Evolutionary conservation across 1,140 invertebrate species (phyloP).

Genomic region (Ephestia elutella): DNA sequence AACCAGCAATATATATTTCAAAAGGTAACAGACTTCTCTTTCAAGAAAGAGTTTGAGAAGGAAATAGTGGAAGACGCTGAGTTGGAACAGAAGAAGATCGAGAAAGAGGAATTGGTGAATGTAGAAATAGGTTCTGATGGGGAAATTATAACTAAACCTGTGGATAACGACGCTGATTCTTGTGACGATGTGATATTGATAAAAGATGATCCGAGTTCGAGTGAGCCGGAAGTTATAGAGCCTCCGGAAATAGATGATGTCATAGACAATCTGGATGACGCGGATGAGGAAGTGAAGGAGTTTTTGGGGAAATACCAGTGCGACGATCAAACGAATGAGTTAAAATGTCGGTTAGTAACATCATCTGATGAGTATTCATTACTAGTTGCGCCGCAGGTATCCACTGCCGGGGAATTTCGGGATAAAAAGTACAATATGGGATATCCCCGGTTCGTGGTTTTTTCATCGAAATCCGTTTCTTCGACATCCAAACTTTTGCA

Average conservation of each 20-base stretch:
- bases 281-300: constrained; percentile 56
- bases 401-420: no score
- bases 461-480: no score
- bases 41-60: neutral
- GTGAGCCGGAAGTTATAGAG: constrained; percentile 58
- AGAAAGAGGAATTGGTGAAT: constrained; percentile 47
- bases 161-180: constrained; percentile 36
- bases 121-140: constrained; percentile 53
- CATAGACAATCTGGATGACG: constrained; percentile 60
- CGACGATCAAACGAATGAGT: constrained; percentile 30
- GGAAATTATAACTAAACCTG: constrained; percentile 47
- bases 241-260: constrained; percentile 44
- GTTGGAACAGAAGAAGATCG: constrained; percentile 14
- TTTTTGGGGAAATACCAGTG: constrained; percentile 59
- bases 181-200: constrained; percentile 45
- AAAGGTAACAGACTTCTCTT: constrained; percentile 38
- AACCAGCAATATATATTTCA: constrained; percentile 65
- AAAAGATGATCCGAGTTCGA: constrained; percentile 44
- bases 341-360: constrained; percentile 59
- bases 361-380: no score
- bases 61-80: constrained; percentile 12
- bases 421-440: no score
- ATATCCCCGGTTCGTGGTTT: no score
- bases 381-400: no score
- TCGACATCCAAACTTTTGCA: no score